A percentile compares a stretch with the other conserved stretches of the same genome.
Conservation (phyloP, 2,797 vertebrate species). For the Molossus molossus region DNA sequence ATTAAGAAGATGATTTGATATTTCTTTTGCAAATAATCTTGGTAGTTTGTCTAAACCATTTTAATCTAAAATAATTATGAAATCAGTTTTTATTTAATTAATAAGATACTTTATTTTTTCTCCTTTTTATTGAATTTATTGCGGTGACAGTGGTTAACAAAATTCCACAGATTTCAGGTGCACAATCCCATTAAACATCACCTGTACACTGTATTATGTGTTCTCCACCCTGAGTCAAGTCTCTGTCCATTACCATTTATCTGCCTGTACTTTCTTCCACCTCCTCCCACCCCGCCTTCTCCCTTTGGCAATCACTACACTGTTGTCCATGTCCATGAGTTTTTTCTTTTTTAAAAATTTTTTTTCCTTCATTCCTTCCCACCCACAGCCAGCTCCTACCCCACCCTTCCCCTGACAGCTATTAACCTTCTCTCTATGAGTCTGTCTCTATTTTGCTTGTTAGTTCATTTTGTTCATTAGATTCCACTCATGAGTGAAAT, state of each 20-base stretch:
- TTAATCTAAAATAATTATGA: conserved; percentile 55
- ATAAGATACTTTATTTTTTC: not conserved
- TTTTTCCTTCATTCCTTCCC: not conserved
- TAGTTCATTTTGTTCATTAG: not conserved
- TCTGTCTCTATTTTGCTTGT: not conserved
- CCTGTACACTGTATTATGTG: not conserved
- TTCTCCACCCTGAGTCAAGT: too few species aligned
- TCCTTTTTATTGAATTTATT: not conserved
- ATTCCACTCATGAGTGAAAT: not conserved
- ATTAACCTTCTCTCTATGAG: not conserved
- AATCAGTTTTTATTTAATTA: conserved; percentile 51
- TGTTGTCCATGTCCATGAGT: not conserved
- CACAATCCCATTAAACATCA: not conserved
- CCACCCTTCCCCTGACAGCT: not conserved
- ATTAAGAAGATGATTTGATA: conserved; percentile 20
- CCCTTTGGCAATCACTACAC: not conserved
- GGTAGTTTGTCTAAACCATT: conserved; percentile 27
- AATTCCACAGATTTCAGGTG: not conserved
- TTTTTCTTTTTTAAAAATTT: not conserved
- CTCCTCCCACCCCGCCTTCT: not conserved
- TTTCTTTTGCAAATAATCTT: conserved; percentile 47
- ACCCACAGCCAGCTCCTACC: not conserved
- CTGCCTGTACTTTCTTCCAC: not conserved
- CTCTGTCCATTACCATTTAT: not conserved
- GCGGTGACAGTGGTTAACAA: not conserved